These are phyloP conservation scores for Nibea albiflora DNA, from an alignment of 2,113 vertebrate species.

Conservation along the genomic window DNA sequence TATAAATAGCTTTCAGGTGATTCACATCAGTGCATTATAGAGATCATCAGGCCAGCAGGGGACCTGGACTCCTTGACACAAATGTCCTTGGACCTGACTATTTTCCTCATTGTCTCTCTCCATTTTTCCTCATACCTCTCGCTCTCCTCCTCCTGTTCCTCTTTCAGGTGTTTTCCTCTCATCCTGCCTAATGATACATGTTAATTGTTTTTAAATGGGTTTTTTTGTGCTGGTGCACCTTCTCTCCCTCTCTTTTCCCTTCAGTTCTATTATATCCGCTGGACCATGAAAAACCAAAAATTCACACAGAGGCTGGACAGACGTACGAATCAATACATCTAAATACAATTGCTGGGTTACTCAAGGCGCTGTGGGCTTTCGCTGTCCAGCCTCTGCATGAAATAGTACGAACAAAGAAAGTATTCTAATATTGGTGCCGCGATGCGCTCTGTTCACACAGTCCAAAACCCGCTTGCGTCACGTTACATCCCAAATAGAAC, in stretches of 20 bases:
- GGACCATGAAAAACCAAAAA: conserved; percentile 60
- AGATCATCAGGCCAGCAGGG: conserved; percentile 41
- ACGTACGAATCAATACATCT: conserved; percentile 59
- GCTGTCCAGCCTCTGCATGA: not conserved
- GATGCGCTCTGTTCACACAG: conserved; percentile 2
- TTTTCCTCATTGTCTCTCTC: conserved; percentile 23
- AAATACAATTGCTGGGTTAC: conserved; percentile 48
- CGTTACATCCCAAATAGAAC: conserved; percentile 35
- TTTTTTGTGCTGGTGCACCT: conserved; percentile 47
- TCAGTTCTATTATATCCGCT: conserved; percentile 68
- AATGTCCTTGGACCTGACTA: conserved; percentile 51
- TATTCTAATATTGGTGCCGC: not conserved
- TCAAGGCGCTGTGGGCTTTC: conserved; percentile 1
- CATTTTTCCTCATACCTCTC: not conserved
- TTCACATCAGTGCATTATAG: conserved; percentile 24
- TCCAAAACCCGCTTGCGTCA: not conserved
- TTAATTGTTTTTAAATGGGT: conserved; percentile 79
- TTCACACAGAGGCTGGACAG: conserved; percentile 42
- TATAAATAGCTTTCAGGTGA: conserved; percentile 34
- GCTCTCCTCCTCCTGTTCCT: conserved; percentile 27
- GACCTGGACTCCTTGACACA: conserved; percentile 25
- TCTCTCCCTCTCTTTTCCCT: conserved; percentile 48
- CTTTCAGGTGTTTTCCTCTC: conserved; percentile 65
- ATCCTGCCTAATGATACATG: conserved; percentile 76
- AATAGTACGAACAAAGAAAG: conserved; percentile 16